phyloP scores from a whole-genome alignment of 2,888 invertebrate genomes.

The Scaptomyza parva region DNA sequence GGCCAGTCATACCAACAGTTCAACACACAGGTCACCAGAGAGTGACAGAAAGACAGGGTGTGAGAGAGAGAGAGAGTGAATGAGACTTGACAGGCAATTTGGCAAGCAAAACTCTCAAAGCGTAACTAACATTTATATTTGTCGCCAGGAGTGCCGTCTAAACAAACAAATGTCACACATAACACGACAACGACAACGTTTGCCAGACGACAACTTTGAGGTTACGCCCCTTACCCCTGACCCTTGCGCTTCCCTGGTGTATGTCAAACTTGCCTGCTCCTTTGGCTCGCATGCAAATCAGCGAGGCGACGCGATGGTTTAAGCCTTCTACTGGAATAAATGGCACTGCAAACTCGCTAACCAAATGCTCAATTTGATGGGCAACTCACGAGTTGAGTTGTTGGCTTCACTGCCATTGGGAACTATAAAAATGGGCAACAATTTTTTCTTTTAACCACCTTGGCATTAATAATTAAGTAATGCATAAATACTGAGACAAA shows the following conservation, averaged over 20 bases:
- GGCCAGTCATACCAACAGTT: not conserved
- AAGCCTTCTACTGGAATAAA: conserved; percentile 50
- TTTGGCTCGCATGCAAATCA: conserved; percentile 65
- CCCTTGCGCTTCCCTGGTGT: conserved; percentile 1
- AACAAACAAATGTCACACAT: conserved; percentile 73
- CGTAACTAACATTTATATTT: conserved; percentile 77
- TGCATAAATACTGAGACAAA: conserved; percentile 24
- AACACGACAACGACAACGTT: conserved; percentile 48
- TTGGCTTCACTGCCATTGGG: not conserved
- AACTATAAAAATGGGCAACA: conserved; percentile 30
- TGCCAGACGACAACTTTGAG: conserved; percentile 39
- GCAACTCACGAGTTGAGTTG: conserved; percentile 43
- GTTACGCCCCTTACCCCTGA: conserved; percentile 25
- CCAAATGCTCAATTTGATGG: conserved; percentile 70
- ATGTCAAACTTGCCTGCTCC: conserved; percentile 8
- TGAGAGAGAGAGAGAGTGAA: not conserved
- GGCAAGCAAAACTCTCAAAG: conserved; percentile 71
- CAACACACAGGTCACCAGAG: not conserved
- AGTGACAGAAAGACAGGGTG: not conserved
- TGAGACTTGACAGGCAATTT: conserved; percentile 59
- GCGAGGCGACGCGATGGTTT: conserved; percentile 56
- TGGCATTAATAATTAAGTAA: conserved; percentile 46
- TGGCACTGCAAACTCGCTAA: conserved; percentile 52
- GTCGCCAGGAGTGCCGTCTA: conserved; percentile 71
- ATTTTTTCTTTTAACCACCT: conserved; percentile 11